Conservation (phyloP, 2,113 vertebrate species). For the Steatornis caripensis region DNA sequence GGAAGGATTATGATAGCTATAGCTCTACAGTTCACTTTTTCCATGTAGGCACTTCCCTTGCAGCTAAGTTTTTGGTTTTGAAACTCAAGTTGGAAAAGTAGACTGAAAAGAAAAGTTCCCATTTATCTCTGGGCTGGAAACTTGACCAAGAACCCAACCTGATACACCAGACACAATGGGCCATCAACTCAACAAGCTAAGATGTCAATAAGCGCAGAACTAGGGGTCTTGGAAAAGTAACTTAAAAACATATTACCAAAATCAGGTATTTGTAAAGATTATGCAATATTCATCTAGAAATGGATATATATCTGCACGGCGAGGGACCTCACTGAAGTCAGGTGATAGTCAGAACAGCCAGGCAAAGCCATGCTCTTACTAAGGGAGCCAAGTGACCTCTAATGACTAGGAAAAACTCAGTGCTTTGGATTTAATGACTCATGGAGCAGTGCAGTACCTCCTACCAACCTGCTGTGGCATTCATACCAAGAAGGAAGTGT, state of each 20-base stretch:
- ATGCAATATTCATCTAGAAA: neutral
- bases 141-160: neutral
- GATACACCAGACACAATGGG: neutral
- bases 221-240: neutral
- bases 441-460: neutral
- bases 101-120: neutral
- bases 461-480: constrained; percentile 2
- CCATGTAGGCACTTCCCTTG: neutral
- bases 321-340: neutral
- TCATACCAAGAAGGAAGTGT: constrained; percentile 27
- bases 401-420: neutral
- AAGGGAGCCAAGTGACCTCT: neutral
- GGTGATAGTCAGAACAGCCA: neutral
- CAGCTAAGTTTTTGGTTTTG: neutral
- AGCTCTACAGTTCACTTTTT: neutral
- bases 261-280: neutral
- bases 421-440: constrained; percentile 30
- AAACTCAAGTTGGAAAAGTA: neutral
- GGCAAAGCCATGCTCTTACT: neutral
- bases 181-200: neutral
- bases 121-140: neutral
- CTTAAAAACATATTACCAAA: neutral
- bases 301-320: no score
- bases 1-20: neutral
- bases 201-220: neutral